A percentile compares a stretch with the other conserved stretches of the same genome.
Evolutionary conservation across 2,888 invertebrate species (phyloP).

Genomic region (Xestia c-nigrum): DNA sequence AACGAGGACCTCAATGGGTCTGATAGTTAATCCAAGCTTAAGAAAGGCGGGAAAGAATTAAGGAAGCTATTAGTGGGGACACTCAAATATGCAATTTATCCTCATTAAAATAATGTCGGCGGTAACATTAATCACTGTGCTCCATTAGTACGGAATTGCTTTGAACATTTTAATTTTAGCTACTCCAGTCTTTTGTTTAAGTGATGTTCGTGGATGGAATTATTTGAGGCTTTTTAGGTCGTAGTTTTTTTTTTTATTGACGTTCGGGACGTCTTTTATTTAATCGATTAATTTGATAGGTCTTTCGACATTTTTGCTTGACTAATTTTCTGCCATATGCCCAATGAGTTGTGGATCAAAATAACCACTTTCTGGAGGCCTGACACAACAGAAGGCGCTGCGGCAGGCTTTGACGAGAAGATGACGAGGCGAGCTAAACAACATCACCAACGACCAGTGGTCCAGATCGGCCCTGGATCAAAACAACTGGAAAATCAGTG

Average conservation of each 20-base stretch:
- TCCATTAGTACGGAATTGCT: slow-evolving; percentile 84
- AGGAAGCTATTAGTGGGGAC: slow-evolving; percentile 79
- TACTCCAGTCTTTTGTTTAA: slow-evolving; percentile 54
- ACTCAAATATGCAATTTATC: slow-evolving; percentile 87
- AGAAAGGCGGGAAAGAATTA: slow-evolving; percentile 81
- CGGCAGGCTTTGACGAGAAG: too few species aligned
- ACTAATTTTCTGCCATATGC: too few species aligned
- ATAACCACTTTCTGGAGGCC: too few species aligned
- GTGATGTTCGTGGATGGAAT: slow-evolving; percentile 41
- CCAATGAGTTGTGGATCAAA: too few species aligned
- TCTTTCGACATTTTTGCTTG: not conserved
- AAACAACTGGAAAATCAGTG: too few species aligned
- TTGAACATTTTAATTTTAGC: slow-evolving; percentile 80
- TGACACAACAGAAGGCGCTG: too few species aligned
- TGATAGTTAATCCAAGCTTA: slow-evolving; percentile 73
- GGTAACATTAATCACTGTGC: slow-evolving; percentile 85
- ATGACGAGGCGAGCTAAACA: too few species aligned
- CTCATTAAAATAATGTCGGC: slow-evolving; percentile 87
- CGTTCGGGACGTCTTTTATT: not conserved
- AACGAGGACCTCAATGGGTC: slow-evolving; percentile 51
- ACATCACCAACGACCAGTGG: too few species aligned
- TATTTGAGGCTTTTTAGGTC: slow-evolving; percentile 19
- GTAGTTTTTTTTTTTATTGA: slow-evolving; percentile 4
- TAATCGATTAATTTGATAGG: not conserved
- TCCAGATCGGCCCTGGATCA: too few species aligned